Evolutionary conservation across 2,113 vertebrate species (phyloP), one percentile per base, ranked within the genome.

Genomic region (Zingel zingel): DNA sequence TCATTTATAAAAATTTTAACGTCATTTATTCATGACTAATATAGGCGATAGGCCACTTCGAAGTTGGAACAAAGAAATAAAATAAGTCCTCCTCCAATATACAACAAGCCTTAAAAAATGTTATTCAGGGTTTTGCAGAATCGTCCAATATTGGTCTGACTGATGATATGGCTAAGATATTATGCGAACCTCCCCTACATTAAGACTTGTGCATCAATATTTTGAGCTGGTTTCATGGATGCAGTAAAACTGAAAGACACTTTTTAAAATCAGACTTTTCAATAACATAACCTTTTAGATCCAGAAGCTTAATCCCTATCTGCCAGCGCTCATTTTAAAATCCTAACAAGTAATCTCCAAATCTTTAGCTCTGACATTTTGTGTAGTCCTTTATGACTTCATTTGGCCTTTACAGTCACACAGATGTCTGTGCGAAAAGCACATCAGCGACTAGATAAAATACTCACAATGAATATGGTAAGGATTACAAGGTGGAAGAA

Each of bases 391-490:
- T 54, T 5, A n/a, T 51, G 70, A 47, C 56, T 62, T 61, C 4
- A 33, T 50, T 45, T 11, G 50, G 25, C 63, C 56, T 68, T 68
- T 15, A n/a, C 11, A 50, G 15, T 72, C 54, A 47, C 25, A 61
- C 1, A 14, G 61, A 62, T 53, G 59, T 43, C 43, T 64, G n/a
- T 66, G 62, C 53, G 33, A 33, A 33, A 33, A 33, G 33, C 33
- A 33, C 33, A n/a, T 33, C 11, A 30, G 36, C 5, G 0, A 3
- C 43, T 39, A 5, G 56, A 57, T 58, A 58, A 65, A 76, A 77
- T 75, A 88, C 84, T 89, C 74, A 85, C 84, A 57, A 47, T 63
- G 75, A 58, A 43, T 23, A 4, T 30, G 78, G 33, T 61, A 69
- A 58, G 25, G 30, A 81, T 78, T 72, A 81, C 23, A 63, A 85